Evolutionary conservation across 2,113 vertebrate genomes (phyloP), one percentile per base, ranked within the genome.

Genomic region (Pseudorasbora parva): DNA sequence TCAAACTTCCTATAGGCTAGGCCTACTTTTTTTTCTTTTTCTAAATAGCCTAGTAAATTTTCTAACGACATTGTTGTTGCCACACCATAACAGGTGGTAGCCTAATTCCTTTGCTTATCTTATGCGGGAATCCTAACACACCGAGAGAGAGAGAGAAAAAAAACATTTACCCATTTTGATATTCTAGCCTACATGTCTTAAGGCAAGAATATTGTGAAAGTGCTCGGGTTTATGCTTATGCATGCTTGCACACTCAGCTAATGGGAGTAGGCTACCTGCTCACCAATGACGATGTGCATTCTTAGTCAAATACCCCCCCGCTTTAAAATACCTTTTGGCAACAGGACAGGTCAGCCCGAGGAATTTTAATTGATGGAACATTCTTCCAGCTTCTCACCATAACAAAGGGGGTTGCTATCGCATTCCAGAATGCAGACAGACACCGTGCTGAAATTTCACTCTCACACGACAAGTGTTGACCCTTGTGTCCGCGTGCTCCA

Each of bases 291-390:
- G 30, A 25, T 41, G 41, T 78, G 83, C 83, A 85, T 88, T 88
- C 83, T 88, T 83, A 88, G 81, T 86, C 85, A 88, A 88, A 87
- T 85, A 68, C 72, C 56, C 84, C n/a, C 23, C 76, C 14, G 57
- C 71, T 84, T 87, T 85, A 69, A 87, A 87, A 82, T 83, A 85
- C 87, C 85, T 88, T 88, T 85, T 83, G 83, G 77, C 81, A 82
- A 86, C 78, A 88, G 85, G 87, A 86, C 78, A 88, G 87, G 87
- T 88, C 85, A 85, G 74, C 86, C 75, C 72, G 25, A 87, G 85
- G 87, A 86, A 88, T 88, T 78, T 88, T 88, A 88, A 88, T 88
- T 88, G 85, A 88, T 80, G 81, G 85, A 81, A 85, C 83, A 87
- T 84, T 82, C 77, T 86, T 88, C 76, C 82, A 81, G 85, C 83